Evolutionary conservation across 2,113 vertebrate species (phyloP), one percentile per base, ranked within the genome.

Genomic region (Cathartes aura): DNA sequence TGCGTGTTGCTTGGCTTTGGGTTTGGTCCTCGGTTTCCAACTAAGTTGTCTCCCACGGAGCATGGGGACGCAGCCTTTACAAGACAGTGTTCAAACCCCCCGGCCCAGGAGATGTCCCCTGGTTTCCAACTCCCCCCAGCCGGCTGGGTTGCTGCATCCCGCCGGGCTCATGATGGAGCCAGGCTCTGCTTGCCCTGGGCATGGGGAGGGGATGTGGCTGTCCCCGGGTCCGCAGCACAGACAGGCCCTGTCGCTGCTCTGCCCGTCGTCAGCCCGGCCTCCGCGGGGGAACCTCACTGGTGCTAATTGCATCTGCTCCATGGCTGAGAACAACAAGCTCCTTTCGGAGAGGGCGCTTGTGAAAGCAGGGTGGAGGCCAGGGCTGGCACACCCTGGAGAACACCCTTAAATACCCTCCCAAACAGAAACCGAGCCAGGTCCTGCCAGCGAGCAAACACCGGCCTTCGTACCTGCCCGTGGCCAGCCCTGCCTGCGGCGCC

Each of bases 341-440:
- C 88, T 95, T 64, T 86, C 0, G 8, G 92, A 93, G 85, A 93
- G 82, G 67, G 71, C 0, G 6, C 89, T 97, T 97, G 82, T 96
- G 97, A 97, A 97, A 97, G 93, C 94, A 92, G 93, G 79, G 87
- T 95, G 95, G 87, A 97, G 96, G 79, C 89, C 55, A n/a, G 62
- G 83, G 75, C 23, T 91, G 95, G 86, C 97, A 95, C 95, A 92
- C 89, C 95, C 95, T 91, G 87, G 88, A 97, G 88, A 97, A 95
- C 94, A 95, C 70, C 88, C 93, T 94, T 91, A 92, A 95, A 91
- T 93, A 81, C 74, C 93, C 90, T 96, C 81, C 83, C 82, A 96
- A 96, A 97, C 95, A 98, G 97, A 97, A 98, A 98, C 97, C 30
- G 23, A 84, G 70, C 19, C 85, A 86, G 43, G 30, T 12, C 56